Base-by-base conservation (phyloP, 1,140 invertebrate genomes). In the Pseudomyrmex concolor region DNA sequence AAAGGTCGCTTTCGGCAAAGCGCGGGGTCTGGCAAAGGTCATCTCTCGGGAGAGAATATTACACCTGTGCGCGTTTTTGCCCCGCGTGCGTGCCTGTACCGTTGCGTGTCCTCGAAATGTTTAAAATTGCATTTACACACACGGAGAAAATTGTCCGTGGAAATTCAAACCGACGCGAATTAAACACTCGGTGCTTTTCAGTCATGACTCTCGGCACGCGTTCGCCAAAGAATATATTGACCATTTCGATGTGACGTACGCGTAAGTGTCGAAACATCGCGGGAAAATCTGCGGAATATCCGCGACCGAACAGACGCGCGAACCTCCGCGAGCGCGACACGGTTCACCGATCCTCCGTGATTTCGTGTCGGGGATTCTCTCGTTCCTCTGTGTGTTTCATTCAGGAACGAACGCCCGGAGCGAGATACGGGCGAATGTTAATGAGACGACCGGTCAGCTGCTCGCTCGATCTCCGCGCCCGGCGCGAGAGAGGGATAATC, bases 391-490 rank as follows among this genome's bases (percentile, higher is more conserved):
- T 83, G 88, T 87, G 86, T 86, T 92, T 90, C 91, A 91, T 92
- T 91, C 89, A 89, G 85, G 88, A 91, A 86, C 88, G 84, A 88
- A 84, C 88, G 89, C 92, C 86, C 68, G 80, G 55, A 88, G 92
- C 90, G 59, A 89, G 87, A 84, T 84, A 89, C 84, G 73, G 34
- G 66, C 77, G 85, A 92, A 92, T 92, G 84, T 89, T 92, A 92
- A 93, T 90, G 88, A 93, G 90, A 17, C 85, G 50, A 64, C 74
- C 84, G 71, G 85, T 88, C 85, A 72, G 83, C 81, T 85, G 72
- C 60, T 83, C 22, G 34, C 34, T 34, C 86, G 83, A 83, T 89
- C 25, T 34, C 34, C 34, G 34, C 34, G 5, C 34, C 34, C 34
- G 34, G 4, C 57, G 64, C 66, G 57, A 25, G 15, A 74, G 15